phyloP scores from a whole-genome alignment of 2,113 vertebrate species.

The Patagioenas fasciata region DNA sequence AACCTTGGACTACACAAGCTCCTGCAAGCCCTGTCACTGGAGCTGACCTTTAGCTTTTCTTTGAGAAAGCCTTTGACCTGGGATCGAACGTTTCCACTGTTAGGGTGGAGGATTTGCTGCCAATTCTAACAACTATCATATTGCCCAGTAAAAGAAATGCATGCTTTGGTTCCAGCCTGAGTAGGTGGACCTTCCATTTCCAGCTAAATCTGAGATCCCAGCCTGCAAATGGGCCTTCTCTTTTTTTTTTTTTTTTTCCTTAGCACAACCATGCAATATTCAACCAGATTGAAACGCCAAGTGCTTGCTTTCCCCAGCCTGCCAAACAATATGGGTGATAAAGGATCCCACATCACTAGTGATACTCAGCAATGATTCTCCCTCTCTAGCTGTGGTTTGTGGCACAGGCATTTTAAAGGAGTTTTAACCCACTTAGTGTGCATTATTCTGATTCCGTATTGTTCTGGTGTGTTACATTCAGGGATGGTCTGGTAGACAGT shows the following conservation, averaged over 20 bases:
- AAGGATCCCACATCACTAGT: neutral
- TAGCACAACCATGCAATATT: neutral
- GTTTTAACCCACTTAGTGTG: neutral
- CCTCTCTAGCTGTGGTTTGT: neutral
- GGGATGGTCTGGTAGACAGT: neutral
- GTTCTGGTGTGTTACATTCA: neutral
- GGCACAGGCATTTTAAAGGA: neutral
- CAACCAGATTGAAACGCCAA: neutral
- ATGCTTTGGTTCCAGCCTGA: neutral
- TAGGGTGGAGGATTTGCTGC: neutral
- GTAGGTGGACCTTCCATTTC: neutral
- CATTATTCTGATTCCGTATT: neutral
- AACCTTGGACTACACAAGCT: neutral
- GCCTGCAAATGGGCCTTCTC: neutral
- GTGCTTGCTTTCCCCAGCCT: neutral
- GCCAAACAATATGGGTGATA: neutral
- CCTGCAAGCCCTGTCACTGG: neutral
- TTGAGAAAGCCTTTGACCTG: neutral
- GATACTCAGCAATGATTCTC: neutral
- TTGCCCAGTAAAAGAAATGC: neutral
- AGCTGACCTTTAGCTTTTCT: neutral
- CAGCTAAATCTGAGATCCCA: neutral
- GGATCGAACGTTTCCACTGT: neutral
- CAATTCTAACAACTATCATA: neutral
- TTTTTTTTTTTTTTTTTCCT: neutral